Evolutionary conservation across 2,797 vertebrate genomes (phyloP).

Genomic region (Poeciliopsis paucimaculata): DNA sequence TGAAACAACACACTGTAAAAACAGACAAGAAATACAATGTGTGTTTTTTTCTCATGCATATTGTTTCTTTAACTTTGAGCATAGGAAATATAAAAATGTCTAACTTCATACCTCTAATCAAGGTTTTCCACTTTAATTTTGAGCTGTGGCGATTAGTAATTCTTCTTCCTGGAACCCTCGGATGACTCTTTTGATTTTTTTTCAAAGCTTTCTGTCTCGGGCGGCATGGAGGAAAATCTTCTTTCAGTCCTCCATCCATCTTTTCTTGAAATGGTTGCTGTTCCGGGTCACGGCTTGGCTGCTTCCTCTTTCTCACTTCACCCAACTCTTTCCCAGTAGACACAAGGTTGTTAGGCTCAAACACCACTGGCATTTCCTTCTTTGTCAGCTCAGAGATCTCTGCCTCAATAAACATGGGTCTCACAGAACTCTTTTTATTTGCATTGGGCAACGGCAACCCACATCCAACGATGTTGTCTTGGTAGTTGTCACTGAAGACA

Average conservation of each 20-base stretch:
- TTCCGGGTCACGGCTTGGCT: not conserved
- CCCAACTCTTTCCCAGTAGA: not conserved
- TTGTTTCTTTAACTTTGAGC: not conserved
- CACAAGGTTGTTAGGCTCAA: not conserved
- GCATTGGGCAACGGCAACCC: not conserved
- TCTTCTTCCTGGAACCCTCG: not conserved
- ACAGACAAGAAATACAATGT: not conserved
- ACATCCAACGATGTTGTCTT: not conserved
- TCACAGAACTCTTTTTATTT: conserved; percentile 18
- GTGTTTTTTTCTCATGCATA: not conserved
- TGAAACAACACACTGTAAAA: not conserved
- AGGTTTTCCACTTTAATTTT: not conserved
- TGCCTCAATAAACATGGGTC: conserved; percentile 6
- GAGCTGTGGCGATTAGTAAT: not conserved
- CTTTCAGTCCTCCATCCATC: not conserved
- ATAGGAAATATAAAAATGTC: not conserved
- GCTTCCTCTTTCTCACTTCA: not conserved
- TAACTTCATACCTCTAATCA: not conserved
- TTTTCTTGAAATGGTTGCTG: not conserved
- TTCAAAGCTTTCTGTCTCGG: not conserved
- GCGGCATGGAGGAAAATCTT: not conserved
- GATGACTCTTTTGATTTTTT: not conserved
- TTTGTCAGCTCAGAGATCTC: not conserved
- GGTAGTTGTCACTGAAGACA: not conserved
- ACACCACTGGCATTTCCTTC: not conserved